Evolutionary conservation across 1,140 invertebrate genomes (phyloP).

Genomic region (Octopus bimaculoides): DNA sequence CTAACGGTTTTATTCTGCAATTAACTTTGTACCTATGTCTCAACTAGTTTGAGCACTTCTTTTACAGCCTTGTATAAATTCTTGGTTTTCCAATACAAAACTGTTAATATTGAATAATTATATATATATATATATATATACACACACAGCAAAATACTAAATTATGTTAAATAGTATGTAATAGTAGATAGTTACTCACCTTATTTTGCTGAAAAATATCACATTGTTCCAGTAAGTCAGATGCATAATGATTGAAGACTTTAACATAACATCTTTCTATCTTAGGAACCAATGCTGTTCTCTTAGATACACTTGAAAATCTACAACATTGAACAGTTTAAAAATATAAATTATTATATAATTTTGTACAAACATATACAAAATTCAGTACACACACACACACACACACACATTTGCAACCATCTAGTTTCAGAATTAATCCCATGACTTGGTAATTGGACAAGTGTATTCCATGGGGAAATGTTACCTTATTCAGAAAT

Average conservation of each 20-base stretch:
- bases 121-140: no score
- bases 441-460: no score
- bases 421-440: no score
- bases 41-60: no score
- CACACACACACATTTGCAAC: no score
- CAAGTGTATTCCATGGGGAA: no score
- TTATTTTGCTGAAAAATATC: constrained; percentile 54
- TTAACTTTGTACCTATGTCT: no score
- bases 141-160: background rate
- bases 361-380: background rate
- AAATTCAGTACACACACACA: background rate
- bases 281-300: background rate
- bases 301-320: background rate
- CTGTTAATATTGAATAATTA: no score
- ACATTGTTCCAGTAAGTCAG: constrained; percentile 50
- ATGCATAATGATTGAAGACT: constrained; percentile 54
- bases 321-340: background rate
- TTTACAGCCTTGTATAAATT: no score
- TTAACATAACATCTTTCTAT: constrained; percentile 17
- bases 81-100: no score
- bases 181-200: constrained; percentile 25
- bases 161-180: background rate
- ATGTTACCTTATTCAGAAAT: no score
- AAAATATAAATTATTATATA: background rate
- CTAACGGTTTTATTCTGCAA: no score